Percentiles rank a stretch among this genome's conserved stretches.
These are phyloP conservation scores for Ploceus nigricollis DNA, from an alignment of 2,113 vertebrate species.

Conservation along the genomic window DNA sequence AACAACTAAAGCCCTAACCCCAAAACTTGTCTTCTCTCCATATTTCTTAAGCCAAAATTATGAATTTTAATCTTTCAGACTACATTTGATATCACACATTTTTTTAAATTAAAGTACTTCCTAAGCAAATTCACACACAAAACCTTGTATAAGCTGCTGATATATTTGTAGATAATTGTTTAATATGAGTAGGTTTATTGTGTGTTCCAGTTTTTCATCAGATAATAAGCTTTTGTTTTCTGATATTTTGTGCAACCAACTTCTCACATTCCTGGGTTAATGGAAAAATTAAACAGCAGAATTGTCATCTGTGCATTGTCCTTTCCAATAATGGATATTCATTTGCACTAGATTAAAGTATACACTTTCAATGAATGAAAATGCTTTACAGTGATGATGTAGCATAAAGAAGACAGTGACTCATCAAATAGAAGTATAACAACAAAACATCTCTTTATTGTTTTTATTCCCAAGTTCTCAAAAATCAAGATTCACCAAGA, in stretches of 20 bases:
- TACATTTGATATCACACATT: not conserved
- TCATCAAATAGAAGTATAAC: not conserved
- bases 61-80: not conserved
- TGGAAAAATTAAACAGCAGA: not conserved
- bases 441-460: not conserved
- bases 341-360: not conserved
- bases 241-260: not conserved
- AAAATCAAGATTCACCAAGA: not conserved
- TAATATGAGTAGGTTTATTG: not conserved
- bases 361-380: not conserved
- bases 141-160: not conserved
- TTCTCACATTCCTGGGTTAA: not conserved
- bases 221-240: not conserved
- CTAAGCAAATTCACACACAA: not conserved
- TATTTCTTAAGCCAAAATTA: not conserved
- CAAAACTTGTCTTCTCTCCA: accelerated
- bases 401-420: not conserved
- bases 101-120: not conserved
- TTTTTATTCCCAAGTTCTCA: not conserved
- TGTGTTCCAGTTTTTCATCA: not conserved
- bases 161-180: not conserved
- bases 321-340: not conserved
- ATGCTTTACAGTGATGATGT: not conserved
- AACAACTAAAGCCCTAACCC: accelerated
- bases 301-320: not conserved